phyloP scores from a whole-genome alignment of 2,797 vertebrate genomes.

The Clarias pachynema region DNA sequence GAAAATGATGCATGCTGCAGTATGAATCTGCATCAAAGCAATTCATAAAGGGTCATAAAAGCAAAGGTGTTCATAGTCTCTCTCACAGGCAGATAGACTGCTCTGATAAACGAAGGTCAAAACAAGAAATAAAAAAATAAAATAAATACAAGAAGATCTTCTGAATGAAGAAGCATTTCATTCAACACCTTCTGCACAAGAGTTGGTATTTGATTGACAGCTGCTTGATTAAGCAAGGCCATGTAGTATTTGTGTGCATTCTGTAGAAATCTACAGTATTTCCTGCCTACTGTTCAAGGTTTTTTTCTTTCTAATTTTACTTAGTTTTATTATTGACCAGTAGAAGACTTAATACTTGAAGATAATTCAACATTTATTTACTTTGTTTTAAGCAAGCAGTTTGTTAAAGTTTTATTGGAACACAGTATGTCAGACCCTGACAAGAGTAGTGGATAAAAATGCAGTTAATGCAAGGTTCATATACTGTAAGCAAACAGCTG shows the following conservation, averaged over 20 bases:
- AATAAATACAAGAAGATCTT: too few relatives aligned
- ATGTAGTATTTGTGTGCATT: background rate
- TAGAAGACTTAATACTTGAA: background rate
- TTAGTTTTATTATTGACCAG: conserved; percentile 6
- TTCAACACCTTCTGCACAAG: background rate
- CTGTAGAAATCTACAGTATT: background rate
- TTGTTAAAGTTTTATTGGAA: background rate
- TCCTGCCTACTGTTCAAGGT: background rate
- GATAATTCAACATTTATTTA: conserved; percentile 6
- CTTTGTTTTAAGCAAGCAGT: background rate
- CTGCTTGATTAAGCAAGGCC: conserved; percentile 9
- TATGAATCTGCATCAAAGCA: conserved; percentile 25
- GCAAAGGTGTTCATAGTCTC: conserved; percentile 5
- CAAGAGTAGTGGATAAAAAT: background rate
- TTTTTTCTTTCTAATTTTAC: background rate
- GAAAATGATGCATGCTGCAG: conserved; percentile 10
- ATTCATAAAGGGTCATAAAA: conserved; percentile 25
- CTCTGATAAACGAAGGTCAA: conserved; percentile 30
- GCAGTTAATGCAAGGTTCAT: background rate
- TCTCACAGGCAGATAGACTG: background rate
- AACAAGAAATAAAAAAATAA: too few relatives aligned
- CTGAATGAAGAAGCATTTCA: conserved; percentile 21
- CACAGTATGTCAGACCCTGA: background rate
- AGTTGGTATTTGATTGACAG: background rate
- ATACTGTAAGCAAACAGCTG: background rate